Base-by-base conservation (phyloP, 2,888 invertebrate species). In the Hybos culiciformis region DNA sequence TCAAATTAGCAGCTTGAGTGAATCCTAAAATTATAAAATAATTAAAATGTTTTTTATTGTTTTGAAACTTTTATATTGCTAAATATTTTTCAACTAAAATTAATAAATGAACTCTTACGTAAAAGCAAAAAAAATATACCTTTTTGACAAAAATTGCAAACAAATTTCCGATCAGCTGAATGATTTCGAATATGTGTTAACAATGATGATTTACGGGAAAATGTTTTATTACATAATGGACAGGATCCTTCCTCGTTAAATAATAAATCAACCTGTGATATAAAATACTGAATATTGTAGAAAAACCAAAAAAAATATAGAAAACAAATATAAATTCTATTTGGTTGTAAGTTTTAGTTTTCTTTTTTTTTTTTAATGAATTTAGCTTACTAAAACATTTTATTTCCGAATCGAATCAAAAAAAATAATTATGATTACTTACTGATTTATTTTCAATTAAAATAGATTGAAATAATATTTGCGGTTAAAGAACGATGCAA, bases 101-200 rank as follows among this genome's bases (percentile, higher is more conserved):
- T 12, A 12, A 12, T 8, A n/a, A n/a, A 8, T 12, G 6, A 24
- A 24, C 11, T 24, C 14, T 33, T 33, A 33, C 14, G 2, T 12
- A 33, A 33, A 8, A 33, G 33, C 11, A 8, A 24, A 34, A 36
- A 8, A 9, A n/a, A 49, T 51, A 47, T 51, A 66, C 66, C 66
- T 57, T 67, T 67, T 56, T 66, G 61, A 51, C 67, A 67, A 49
- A 54, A 66, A 45, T 54, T 60, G 52, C 67, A 67, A 42, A 65
- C 61, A 55, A 62, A 67, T 50, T 67, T 67, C 34, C 66, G 58
- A 51, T 67, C 67, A 32, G 65, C 66, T 37, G 67, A 63, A 55
- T 67, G 67, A 57, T 67, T 67, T 42, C 67, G 60, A 54, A 67
- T 66, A 53, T 67, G 67, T 47, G 67, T 67, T 53, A 66, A 54